Evolutionary conservation across 2,113 vertebrate species (phyloP).

Genomic region (Hydrochoerus hydrochaeris): DNA sequence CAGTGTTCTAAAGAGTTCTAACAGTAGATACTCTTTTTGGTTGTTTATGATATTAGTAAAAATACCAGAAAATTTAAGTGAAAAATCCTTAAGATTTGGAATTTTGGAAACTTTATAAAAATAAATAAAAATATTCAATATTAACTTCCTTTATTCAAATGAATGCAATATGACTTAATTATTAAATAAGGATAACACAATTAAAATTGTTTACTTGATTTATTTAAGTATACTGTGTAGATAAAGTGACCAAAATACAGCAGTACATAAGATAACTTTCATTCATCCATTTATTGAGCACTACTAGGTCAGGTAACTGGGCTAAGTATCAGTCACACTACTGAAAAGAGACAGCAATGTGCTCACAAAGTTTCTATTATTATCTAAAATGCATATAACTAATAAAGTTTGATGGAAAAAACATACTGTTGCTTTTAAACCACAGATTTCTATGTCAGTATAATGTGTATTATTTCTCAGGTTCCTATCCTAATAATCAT

Average conservation of each 20-base stretch:
- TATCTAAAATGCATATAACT: no score
- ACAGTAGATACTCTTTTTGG: background rate
- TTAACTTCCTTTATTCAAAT: no score
- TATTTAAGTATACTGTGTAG: background rate
- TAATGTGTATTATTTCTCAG: no score
- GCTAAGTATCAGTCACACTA: background rate
- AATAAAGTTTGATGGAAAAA: no score
- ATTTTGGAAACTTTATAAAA: background rate
- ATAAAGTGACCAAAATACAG: background rate
- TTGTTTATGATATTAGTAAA: background rate
- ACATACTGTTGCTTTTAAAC: no score
- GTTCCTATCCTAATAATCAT: no score
- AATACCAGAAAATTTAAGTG: background rate
- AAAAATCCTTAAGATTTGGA: background rate
- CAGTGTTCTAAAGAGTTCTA: background rate
- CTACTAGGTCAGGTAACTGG: background rate
- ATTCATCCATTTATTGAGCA: background rate
- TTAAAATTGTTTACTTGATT: background rate
- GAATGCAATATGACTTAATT: background rate
- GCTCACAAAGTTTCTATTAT: background rate
- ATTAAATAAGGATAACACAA: constrained; percentile 10
- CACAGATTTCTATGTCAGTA: no score
- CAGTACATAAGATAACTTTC: background rate
- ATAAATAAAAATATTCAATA: no score
- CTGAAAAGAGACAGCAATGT: background rate